These are phyloP conservation scores for Rhagophthalmus giganteus DNA, from an alignment of 2,888 invertebrate genomes.

Conservation along the genomic window DNA sequence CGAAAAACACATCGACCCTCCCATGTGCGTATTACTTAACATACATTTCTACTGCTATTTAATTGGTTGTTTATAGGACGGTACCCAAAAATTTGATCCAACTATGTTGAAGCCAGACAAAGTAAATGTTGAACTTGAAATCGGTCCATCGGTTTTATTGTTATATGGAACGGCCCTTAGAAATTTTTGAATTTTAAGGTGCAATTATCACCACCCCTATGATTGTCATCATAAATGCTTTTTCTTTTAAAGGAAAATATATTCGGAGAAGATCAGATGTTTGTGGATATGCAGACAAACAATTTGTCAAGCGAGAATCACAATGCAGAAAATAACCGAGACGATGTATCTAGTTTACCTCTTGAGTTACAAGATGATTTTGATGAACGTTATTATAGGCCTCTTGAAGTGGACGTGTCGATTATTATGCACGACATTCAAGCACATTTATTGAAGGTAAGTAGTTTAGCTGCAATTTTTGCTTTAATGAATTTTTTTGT, in stretches of 20 bases:
- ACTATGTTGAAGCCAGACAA: constrained; percentile 82
- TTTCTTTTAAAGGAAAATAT: constrained; percentile 83
- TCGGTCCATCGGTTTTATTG: constrained; percentile 89
- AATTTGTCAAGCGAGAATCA: constrained; percentile 49
- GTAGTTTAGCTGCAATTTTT: neutral
- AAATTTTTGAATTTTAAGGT: constrained; percentile 86
- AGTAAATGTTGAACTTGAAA: constrained; percentile 90
- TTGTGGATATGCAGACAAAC: constrained; percentile 85
- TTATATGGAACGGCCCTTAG: constrained; percentile 91
- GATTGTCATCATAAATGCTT: too few species aligned
- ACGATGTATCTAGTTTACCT: constrained; percentile 65
- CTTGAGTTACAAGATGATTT: constrained; percentile 82
- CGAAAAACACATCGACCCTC: constrained; percentile 50
- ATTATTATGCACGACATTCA: constrained; percentile 95
- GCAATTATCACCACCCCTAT: too few species aligned
- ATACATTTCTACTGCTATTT: neutral
- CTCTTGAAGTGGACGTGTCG: constrained; percentile 88
- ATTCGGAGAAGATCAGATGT: constrained; percentile 93
- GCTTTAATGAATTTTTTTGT: constrained; percentile 9
- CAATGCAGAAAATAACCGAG: constrained; percentile 61
- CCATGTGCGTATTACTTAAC: constrained; percentile 34
- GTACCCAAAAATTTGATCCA: constrained; percentile 82
- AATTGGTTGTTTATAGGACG: constrained; percentile 55
- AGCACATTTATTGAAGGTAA: constrained; percentile 83
- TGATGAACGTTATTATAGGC: constrained; percentile 86